Evolutionary conservation across 2,113 vertebrate species (phyloP), one percentile per base, ranked within the genome.

Genomic region (Phasianus colchicus): DNA sequence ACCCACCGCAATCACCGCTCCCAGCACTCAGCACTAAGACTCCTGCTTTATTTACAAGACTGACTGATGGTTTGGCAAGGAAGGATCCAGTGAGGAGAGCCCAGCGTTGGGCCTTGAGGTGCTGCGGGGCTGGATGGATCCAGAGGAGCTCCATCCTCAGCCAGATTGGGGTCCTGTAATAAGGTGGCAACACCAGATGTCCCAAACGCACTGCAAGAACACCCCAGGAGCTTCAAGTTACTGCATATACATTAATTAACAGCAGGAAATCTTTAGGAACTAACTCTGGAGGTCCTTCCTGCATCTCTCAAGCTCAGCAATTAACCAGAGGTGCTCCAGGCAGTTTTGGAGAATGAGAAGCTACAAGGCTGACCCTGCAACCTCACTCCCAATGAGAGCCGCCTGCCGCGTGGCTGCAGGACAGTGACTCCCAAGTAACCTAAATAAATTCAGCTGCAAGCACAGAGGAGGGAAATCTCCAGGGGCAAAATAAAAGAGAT

Each of bases 201-300:
- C n/a, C 36, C 1, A 24, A 2, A 32, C 12, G 11, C 0, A 0
- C 5, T 63, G 58, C 9, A 38, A 30, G 52, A 45, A 30, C 1
- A 1, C 20, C 67, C 54, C 4, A 61, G 38, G 61, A 34, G 38
- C 22, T 34, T 15, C 8, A 47, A 54, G 9, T 47, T 65, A 29
- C 8, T n/a, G 45, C 30, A 63, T 4, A 3, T 5, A 13, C 10
- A 22, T 12, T 58, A 65, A 54, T 47, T 42, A 29, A 47, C 3
- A 8, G 18, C 10, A 52, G 52, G 42, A 81, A 27, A 20, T 21
- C 32, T 11, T 75, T 19, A 18, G 10, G 32, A 48, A 36, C 10
- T 4, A 18, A 18, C 12, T 76, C 9, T n/a, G 43, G 20, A 27
- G 40, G 71, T 48, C 65, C 10, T 61, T 29, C 12, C 50, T 9